Base-by-base conservation (phyloP, 2,113 vertebrate species). In the Cyprinus carpio region DNA sequence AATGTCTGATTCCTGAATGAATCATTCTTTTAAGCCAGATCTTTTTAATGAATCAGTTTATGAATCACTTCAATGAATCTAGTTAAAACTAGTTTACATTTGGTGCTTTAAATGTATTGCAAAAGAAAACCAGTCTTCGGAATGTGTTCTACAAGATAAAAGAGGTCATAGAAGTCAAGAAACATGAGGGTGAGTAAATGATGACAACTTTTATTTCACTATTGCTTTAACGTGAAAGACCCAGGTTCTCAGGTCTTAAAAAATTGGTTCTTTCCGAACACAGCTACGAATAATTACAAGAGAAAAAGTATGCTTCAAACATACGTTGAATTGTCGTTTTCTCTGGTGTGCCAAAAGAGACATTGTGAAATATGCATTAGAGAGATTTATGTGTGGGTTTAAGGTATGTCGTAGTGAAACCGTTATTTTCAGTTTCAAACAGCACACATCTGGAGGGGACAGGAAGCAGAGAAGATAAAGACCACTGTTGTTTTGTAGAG, bases 371-470 rank as follows among this genome's bases (percentile, higher is more conserved):
- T 56, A 49, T 54, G 75, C 71, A 69, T n/a, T 23, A 23, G 67
- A 79, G 13, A 56, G 58, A 79, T 71, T 75, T 78, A 71, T 86
- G 60, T 72, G 64, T 60, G 16, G 34, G n/a, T 83, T 58, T 60
- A 31, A 46, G 46, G 64, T 76, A 75, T 25, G 71, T 64, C 60
- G 43, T 75, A 37, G 71, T 37, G 10, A 51, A 86, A 83, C 84
- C 15, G 46, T 88, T 86, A 83, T 83, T 69, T 78, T 83, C 75
- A 79, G 74, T 74, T 82, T 74, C 84, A 88, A 20, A 83, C 29
- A 74, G 51, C 23, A 79, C 15, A 37, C 80, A 69, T 69, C 56
- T 64, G n/a, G 54, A 6, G 62, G 75, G 15, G 13, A 71, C 16
- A 49, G 81, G 34, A 81, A 64, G 60, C 15, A 54, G 46, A 81